Evolutionary conservation across 2,888 invertebrate genomes (phyloP).

Genomic region (Anorthoa munda): DNA sequence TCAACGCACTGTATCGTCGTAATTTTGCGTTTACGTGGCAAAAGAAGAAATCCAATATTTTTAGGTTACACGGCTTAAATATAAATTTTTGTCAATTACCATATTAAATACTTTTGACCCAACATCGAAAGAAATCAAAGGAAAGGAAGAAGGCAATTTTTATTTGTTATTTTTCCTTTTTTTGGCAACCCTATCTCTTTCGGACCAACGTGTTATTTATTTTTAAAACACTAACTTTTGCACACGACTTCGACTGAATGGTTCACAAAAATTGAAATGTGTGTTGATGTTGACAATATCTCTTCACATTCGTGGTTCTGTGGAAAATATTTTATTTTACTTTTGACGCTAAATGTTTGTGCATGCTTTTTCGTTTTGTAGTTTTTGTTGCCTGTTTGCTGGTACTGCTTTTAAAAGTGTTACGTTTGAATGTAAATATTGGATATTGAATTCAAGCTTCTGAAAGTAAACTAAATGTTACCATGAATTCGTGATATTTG

Average conservation of each 20-base stretch:
- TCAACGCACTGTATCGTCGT: too few species aligned
- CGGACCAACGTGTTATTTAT: conserved; percentile 49
- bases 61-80: too few species aligned
- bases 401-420: neutral
- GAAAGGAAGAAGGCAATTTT: too few species aligned
- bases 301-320: conserved; percentile 19
- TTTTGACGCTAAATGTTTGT: conserved; percentile 11
- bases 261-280: conserved; percentile 60
- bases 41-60: too few species aligned
- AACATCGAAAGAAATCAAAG: too few species aligned
- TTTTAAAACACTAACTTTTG: conserved; percentile 66
- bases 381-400: neutral
- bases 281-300: conserved; percentile 65
- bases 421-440: neutral
- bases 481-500: neutral
- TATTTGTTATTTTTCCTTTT: too few species aligned
- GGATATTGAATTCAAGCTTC: neutral
- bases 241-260: conserved; percentile 62
- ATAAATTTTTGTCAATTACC: too few species aligned
- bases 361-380: conserved; percentile 7
- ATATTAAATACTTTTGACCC: too few species aligned
- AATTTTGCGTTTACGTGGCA: too few species aligned
- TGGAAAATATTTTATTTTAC: conserved; percentile 24
- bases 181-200: neutral
- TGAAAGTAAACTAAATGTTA: neutral